Conservation (phyloP, 2,888 invertebrate genomes). For the Drosophila lacicola region DNA sequence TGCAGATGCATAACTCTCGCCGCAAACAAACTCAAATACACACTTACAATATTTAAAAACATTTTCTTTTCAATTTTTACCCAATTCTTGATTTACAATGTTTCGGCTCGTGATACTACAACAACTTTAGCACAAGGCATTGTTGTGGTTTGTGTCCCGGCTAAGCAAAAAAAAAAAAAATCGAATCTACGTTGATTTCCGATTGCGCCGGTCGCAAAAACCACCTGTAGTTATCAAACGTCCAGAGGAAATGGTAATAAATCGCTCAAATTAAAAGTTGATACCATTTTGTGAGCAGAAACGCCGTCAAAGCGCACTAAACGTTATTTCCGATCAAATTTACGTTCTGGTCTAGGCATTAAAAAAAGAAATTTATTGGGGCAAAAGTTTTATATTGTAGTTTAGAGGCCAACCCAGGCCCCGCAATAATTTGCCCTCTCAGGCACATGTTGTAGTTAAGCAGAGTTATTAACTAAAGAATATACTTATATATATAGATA, state of each 20-base stretch:
- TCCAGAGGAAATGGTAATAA: conserved; percentile 9
- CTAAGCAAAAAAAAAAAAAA: background rate
- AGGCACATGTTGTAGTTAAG: conserved; percentile 66
- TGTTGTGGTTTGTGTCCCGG: conserved; percentile 24
- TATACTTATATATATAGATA: conserved; percentile 42
- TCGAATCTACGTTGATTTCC: conserved; percentile 4
- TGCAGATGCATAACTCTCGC: conserved; percentile 11
- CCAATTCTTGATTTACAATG: background rate
- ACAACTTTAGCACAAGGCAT: conserved; percentile 2
- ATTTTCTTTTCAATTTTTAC: background rate
- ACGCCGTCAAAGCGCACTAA: conserved; percentile 22
- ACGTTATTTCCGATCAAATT: conserved; percentile 20
- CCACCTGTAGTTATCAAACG: conserved; percentile 15
- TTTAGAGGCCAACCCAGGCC: conserved; percentile 13
- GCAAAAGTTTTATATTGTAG: conserved; percentile 8
- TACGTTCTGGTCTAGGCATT: conserved; percentile 3
- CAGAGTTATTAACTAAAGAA: conserved; percentile 53
- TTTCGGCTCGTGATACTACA: background rate
- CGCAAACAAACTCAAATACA: conserved; percentile 7
- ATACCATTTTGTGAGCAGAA: background rate
- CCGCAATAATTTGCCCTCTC: conserved; percentile 18
- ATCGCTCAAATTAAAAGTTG: conserved; percentile 3
- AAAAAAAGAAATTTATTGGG: background rate
- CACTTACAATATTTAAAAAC: conserved; percentile 1
- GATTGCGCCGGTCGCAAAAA: conserved; percentile 7